Evolutionary conservation across 1,140 invertebrate species (phyloP).

Genomic region (Procambarus virginalis): DNA sequence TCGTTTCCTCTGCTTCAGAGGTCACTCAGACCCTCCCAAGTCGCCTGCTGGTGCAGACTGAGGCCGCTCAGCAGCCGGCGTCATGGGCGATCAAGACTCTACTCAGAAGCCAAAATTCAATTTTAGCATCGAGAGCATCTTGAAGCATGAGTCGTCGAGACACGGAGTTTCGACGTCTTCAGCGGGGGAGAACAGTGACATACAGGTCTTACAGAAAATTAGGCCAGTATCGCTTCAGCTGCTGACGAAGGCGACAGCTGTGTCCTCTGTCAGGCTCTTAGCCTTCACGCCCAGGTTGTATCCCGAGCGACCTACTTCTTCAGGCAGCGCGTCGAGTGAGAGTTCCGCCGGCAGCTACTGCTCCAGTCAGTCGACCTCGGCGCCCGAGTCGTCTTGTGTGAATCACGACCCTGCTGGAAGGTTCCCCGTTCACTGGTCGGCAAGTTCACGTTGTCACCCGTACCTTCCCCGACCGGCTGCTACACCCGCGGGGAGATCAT

Average conservation of each 20-base stretch:
- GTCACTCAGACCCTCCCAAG: neutral
- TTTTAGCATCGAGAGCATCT: conserved; percentile 55
- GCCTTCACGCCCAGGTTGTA: neutral
- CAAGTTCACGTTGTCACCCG: neutral
- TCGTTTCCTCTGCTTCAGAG: neutral
- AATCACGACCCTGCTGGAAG: neutral
- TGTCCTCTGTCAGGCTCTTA: neutral
- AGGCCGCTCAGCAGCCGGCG: neutral
- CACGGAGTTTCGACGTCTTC: neutral
- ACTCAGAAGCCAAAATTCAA: conserved; percentile 17
- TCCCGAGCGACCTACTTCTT: conserved; percentile 32
- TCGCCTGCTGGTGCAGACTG: neutral
- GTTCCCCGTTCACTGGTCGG: neutral
- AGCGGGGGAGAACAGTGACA: neutral
- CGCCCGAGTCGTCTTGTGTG: neutral
- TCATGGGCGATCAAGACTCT: neutral
- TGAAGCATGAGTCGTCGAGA: neutral
- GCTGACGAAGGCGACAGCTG: conserved; percentile 33
- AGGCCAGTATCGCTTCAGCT: conserved; percentile 22
- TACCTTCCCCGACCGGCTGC: neutral
- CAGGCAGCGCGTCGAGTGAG: neutral
- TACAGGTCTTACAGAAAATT: conserved; percentile 5
- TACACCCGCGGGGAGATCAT: neutral
- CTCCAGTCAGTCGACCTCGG: neutral
- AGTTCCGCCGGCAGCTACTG: neutral